Percentiles rank a stretch among this genome's conserved stretches.
Evolutionary conservation across 1,140 invertebrate genomes (phyloP).

Genomic region (Aporrectodea caliginosa): DNA sequence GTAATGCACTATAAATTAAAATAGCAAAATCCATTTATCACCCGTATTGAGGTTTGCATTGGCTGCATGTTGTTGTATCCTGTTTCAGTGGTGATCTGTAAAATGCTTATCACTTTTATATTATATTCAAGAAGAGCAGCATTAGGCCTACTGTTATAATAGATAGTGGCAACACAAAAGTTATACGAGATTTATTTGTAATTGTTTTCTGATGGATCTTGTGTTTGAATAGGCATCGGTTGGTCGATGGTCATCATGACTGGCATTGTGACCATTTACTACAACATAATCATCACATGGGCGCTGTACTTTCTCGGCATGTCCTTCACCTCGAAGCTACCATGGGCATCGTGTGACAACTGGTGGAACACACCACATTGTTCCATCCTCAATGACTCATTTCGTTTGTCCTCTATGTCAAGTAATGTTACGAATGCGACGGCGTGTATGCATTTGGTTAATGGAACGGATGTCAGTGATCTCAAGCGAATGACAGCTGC

Average conservation of each 20-base stretch:
- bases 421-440: neutral
- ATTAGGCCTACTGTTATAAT: too few species aligned
- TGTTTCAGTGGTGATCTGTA: too few species aligned
- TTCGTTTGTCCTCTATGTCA: neutral
- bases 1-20: too few species aligned
- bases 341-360: conserved; percentile 81
- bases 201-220: too few species aligned
- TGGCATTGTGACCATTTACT: conserved; percentile 66
- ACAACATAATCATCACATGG: conserved; percentile 92
- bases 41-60: too few species aligned
- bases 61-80: too few species aligned
- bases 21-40: too few species aligned
- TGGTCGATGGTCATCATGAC: conserved; percentile 49
- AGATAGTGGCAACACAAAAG: too few species aligned
- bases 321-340: conserved; percentile 77
- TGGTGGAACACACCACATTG: conserved; percentile 71
- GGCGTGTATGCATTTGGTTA: neutral
- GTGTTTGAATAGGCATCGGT: conserved; percentile 44
- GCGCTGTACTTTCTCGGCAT: conserved; percentile 86
- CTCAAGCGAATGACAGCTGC: conserved; percentile 14
- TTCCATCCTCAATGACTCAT: conserved; percentile 35
- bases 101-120: too few species aligned
- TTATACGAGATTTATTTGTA: too few species aligned
- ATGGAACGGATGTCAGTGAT: neutral
- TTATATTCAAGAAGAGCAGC: too few species aligned